Base-by-base conservation (phyloP, 1,140 invertebrate species). In the Zaprionus africanus region DNA sequence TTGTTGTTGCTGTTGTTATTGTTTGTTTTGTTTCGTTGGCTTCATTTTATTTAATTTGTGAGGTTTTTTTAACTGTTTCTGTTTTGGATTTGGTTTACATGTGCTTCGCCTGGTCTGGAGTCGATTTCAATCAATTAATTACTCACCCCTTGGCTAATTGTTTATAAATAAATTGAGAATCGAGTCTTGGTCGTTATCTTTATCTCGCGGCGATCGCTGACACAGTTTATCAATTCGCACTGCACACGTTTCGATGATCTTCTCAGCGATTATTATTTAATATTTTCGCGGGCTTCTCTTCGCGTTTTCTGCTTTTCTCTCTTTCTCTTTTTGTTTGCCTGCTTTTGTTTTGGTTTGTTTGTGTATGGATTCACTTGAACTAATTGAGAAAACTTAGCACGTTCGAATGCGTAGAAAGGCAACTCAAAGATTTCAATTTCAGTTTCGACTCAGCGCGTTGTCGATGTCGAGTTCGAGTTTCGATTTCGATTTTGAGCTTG, bases 361-460 rank as follows among this genome's bases (percentile, higher is more conserved):
- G 78, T 82, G 73, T 61, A 72, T 66, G 31, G 51, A 76, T 49
- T 80, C 80, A 86, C 82, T 85, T 78, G 66, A 67, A 68, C 80
- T 73, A 88, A 90, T 90, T 90, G 76, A 46, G 67, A 61, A 88
- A 90, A 88, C 81, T 85, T 82, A 77, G 76, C 85, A 90, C 85
- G 85, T 85, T 65, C 76, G 57, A 57, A 38, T 46, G 41, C 38
- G 43, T 69, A 69, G 38, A 76, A 66, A 76, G 53, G 59, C 67
- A 73, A 76, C 51, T 71, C 49, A 49, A 71, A 38, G 36, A 46
- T 65, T 72, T 65, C 51, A 17, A 22, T 53, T 64, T 17, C 5
- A 17, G n/a, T 59, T 58, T 41, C 51, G 49, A 13, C 15, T 54
- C 24, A 31, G 6, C 41, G 41, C 41, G 22, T 22, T 1, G 22